Evolutionary conservation across 2,888 invertebrate genomes (phyloP).

Genomic region (Iphiclides podalirius): DNA sequence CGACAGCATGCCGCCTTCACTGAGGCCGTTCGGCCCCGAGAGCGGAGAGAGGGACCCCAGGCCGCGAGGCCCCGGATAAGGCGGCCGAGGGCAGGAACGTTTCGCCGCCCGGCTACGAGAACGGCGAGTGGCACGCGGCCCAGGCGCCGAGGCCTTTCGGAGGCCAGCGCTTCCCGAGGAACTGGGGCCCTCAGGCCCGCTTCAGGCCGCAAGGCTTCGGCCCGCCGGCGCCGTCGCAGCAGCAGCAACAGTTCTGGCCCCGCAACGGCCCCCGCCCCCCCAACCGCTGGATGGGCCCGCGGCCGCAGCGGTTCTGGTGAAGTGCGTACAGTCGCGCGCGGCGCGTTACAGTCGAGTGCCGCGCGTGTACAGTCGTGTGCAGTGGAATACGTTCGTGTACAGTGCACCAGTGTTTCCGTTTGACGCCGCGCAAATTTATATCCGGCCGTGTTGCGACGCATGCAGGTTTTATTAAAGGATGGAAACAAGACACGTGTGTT

Average conservation of each 20-base stretch:
- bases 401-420: too few relatives aligned
- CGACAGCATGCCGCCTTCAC: constrained; percentile 56
- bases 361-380: background rate
- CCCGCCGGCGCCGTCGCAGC: constrained; percentile 38
- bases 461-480: too few relatives aligned
- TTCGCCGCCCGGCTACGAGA: constrained; percentile 38
- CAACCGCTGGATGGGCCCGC: constrained; percentile 58
- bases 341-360: background rate
- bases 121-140: constrained; percentile 41
- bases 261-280: constrained; percentile 59
- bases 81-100: constrained; percentile 25
- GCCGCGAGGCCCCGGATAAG: too few relatives aligned
- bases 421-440: too few relatives aligned
- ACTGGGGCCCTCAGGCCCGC: constrained; percentile 53
- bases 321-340: background rate
- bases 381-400: too few relatives aligned
- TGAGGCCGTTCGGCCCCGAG: constrained; percentile 32
- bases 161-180: constrained; percentile 60
- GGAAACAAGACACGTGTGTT: too few relatives aligned
- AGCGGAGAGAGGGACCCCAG: too few relatives aligned
- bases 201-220: constrained; percentile 47
- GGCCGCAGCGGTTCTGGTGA: constrained; percentile 39
- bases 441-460: too few relatives aligned
- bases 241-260: constrained; percentile 45
- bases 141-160: constrained; percentile 36